phyloP scores from a whole-genome alignment of 2,113 vertebrate species.

The Uria aalge region DNA sequence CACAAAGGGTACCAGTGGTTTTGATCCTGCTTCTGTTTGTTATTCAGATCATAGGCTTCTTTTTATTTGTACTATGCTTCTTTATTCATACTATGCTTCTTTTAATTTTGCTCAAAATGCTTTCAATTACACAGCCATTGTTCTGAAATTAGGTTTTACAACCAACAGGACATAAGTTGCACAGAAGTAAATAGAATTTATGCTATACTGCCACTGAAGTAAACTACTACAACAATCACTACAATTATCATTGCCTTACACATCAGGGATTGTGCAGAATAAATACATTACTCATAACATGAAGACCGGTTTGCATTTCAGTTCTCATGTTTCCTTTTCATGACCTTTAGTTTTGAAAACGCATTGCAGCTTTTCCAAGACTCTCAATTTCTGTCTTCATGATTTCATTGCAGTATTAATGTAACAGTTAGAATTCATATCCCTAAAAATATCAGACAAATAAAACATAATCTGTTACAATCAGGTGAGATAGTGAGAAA shows the following conservation, averaged over 20 bases:
- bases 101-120: conserved; percentile 54
- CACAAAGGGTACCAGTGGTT: background rate
- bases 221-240: background rate
- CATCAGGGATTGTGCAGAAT: background rate
- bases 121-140: conserved; percentile 20
- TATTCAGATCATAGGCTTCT: background rate
- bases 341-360: background rate
- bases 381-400: conserved; percentile 29
- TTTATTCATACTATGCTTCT: conserved; percentile 14
- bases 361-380: conserved; percentile 7
- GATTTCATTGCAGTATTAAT: background rate
- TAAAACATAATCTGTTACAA: conserved; percentile 31
- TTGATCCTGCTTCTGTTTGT: background rate
- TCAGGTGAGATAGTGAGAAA: background rate
- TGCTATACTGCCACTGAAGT: background rate
- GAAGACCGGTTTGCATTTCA: background rate
- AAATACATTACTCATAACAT: background rate
- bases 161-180: background rate
- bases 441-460: conserved; percentile 62
- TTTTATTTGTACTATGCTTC: background rate
- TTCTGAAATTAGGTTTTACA: background rate
- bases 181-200: background rate
- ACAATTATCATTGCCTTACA: background rate
- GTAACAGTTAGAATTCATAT: background rate
- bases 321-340: background rate